Base-by-base conservation (phyloP, 2,888 invertebrate genomes). In the Campopleginae sp. region DNA sequence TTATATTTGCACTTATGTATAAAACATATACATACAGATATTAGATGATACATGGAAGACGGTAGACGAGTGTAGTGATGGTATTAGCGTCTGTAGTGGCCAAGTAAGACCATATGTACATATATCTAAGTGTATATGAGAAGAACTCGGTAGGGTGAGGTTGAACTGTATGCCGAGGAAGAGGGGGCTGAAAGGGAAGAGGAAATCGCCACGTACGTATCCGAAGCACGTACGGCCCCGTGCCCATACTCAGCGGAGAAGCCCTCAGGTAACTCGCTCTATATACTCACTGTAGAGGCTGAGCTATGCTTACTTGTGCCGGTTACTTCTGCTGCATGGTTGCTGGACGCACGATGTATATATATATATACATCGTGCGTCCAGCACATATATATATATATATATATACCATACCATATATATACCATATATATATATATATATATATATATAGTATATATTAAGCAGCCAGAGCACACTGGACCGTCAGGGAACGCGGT, bases 171-270 rank as follows among this genome's bases (percentile, higher is more conserved):
- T 74, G 74, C 46, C 84, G 79, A 66, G 80, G 81, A 77, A 81
- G 42, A 78, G 48, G 76, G 85, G 70, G 75, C 80, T 83, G 82
- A 86, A 85, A 88, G 84, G 86, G 86, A 81, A 84, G 90, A 86
- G 88, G 90, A 91, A 91, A 90, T 90, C 90, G 90, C 88, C 88
- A 89, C 88, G 89, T 92, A 92, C 90, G 92, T 92, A 93, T 90
- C 91, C 93, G 88, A 90, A 89, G 93, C 93, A 93, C 93, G 93
- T 93, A 93, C 92, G 90, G 91, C 91, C 92, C 91, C 91, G 92
- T 93, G 92, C 91, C 92, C 93, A 93, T 93, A 93, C 91, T 89
- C 88, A 91, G 91, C 88, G 89, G 88, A 84, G 71, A 88, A 88
- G 86, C 87, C 87, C 87, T 82, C 87, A 87, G 86, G 86, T 88